Conservation (phyloP, 92 coral and sea anemone species). For the Phenganax stokvisi region DNA sequence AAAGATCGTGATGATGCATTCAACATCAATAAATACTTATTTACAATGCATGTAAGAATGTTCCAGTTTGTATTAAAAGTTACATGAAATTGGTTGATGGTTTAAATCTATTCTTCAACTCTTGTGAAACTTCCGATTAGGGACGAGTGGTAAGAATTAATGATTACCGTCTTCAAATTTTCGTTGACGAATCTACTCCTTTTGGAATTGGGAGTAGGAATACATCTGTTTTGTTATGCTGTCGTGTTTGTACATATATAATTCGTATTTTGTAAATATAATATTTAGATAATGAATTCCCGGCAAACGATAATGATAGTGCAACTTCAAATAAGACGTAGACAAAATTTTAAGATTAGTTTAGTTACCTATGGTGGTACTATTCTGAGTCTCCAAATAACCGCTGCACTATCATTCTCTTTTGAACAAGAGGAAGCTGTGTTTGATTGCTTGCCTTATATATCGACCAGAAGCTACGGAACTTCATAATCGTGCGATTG, state of each 20-base stretch:
- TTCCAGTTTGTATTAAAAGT: too few species aligned
- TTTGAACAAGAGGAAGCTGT: not conserved
- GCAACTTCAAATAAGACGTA: not conserved
- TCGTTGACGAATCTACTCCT: not conserved
- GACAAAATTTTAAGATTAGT: not conserved
- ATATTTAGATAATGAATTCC: slow-evolving; percentile 23
- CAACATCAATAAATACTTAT: too few species aligned
- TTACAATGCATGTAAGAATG: too few species aligned
- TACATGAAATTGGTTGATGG: too few species aligned
- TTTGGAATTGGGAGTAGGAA: not conserved
- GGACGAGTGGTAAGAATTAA: too few species aligned
- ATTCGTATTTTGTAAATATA: slow-evolving; percentile 39
- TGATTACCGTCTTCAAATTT: too few species aligned
- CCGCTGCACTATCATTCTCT: not conserved
- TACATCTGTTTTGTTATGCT: not conserved
- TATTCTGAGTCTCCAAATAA: too few species aligned
- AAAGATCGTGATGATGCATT: too few species aligned
- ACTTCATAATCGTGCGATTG: not conserved
- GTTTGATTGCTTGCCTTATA: not conserved
- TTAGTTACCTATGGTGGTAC: not conserved
- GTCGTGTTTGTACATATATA: slow-evolving; percentile 31
- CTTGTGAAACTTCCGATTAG: too few species aligned
- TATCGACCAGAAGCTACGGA: not conserved
- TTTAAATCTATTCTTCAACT: too few species aligned
- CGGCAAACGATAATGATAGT: slow-evolving; percentile 1